Base-by-base conservation (phyloP, 2,888 invertebrate genomes). In the Nipponacmea schrenckii region DNA sequence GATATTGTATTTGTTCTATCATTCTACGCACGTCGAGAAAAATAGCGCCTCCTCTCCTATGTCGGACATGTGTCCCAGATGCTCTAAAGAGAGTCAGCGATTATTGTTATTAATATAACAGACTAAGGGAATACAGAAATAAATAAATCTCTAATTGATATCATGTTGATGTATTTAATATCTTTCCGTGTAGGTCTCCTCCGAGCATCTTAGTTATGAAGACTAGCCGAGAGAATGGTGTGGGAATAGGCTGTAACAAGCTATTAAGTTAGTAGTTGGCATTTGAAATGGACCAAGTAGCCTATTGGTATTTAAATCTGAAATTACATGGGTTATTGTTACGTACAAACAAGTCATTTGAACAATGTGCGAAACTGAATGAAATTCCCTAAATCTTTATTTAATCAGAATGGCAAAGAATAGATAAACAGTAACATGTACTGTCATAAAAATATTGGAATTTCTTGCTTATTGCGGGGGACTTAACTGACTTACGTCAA, bases 91-190 rank as follows among this genome's bases (percentile, higher is more conserved):
- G 39, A 39, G 56, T 20, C 56, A 20, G 56, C 56, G 56, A 56
- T 56, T 56, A 56, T 56, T 56, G 20, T 56, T 17, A 56, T 56
- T 56, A 56, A 56, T 56, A 56, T 56, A 56, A 56, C 56, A 20
- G 56, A 14, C 56, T 56, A 20, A 24, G 56, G 56, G 56, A 56
- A 56, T 56, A 56, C 14, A 56, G 56, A 17, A 24, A 56, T 56
- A 56, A 56, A 56, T 56, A 56, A 56, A 56, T 56, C 56, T 24
- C 24, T 56, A 56, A 56, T 56, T 56, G 12, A 56, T 24, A 56
- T 56, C 56, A 56, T 24, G 20, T 56, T 56, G 39, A 20, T 24
- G 24, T 56, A 56, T 56, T 56, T 24, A 56, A 14, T 56, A 14
- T 15, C 56, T 56, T 56, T 20, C 20, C 56, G 56, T 56, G 56